phyloP scores from a whole-genome alignment of 2,888 invertebrate genomes.

The Octonoba sinensis region DNA sequence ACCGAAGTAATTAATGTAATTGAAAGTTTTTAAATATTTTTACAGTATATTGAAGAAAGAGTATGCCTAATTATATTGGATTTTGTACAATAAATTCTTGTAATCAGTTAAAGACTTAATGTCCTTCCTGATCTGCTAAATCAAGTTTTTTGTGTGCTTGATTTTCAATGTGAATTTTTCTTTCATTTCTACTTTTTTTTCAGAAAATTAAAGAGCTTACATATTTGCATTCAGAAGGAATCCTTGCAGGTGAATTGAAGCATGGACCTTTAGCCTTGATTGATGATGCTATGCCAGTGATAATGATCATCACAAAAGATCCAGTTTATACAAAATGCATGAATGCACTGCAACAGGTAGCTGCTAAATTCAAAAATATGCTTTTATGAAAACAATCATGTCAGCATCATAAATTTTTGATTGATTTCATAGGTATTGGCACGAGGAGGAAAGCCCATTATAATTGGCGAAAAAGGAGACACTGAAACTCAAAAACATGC shows the following conservation, averaged over 20 bases:
- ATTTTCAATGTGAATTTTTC: too few species aligned
- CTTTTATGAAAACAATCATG: too few species aligned
- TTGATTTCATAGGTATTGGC: slow-evolving; percentile 64
- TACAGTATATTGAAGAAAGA: too few species aligned
- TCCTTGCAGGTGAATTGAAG: slow-evolving; percentile 98
- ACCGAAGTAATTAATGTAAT: too few species aligned
- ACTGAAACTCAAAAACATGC: slow-evolving; percentile 85
- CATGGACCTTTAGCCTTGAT: slow-evolving; percentile 98
- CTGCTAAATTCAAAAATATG: neutral
- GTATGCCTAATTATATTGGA: too few species aligned
- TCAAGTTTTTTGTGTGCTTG: too few species aligned
- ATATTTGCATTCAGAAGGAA: slow-evolving; percentile 99
- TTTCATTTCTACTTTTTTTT: too few species aligned
- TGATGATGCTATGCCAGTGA: slow-evolving; percentile 96
- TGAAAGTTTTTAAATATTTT: too few species aligned
- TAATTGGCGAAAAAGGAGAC: slow-evolving; percentile 96
- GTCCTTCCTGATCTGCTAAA: too few species aligned
- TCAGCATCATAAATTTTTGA: too few species aligned
- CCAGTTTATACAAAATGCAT: slow-evolving; percentile 97
- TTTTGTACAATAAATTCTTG: too few species aligned
- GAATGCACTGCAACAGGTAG: slow-evolving; percentile 97
- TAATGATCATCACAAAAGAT: slow-evolving; percentile 98
- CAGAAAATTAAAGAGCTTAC: slow-evolving; percentile 99
- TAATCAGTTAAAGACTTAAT: too few species aligned
- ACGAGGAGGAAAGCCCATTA: slow-evolving; percentile 88